Evolutionary conservation across 37 sponge, comb jelly and placozoan genomes (phyloP), one percentile per base, ranked within the genome.

Genomic region (Hexactinellida sp.): DNA sequence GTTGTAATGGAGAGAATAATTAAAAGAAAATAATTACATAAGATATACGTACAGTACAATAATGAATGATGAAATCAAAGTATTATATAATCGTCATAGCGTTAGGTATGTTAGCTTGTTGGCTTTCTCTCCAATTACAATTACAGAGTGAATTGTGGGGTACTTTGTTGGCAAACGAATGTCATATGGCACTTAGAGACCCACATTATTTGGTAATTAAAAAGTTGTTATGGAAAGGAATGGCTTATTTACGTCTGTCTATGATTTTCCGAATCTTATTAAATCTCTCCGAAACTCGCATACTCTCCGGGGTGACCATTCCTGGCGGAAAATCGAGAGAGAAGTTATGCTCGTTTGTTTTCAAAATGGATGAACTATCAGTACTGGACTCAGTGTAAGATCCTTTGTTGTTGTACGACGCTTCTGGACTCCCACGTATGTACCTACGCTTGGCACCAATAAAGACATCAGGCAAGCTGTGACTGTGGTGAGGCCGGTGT

Each of bases 241-340:
- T 63, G 76, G 13, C 5, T 63, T n/a, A 63, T 63, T 63, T 63
- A 63, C 34, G 76, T 63, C 76, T 63, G 76, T 63, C 30, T 5
- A 63, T 63, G 25, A 63, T 63, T 25, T 23, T 7, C 3, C 76
- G 76, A 23, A 63, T 10, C 3, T 63, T 63, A 63, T 63, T 63
- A 23, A 63, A 63, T 23, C 76, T 23, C 76, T 63, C 76, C 3
- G 76, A 23, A 21, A 23, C 76, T 32, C 76, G 76, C 76, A 63
- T 63, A 23, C 76, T 63, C 76, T 63, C 76, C 5, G 21, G 28
- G 5, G 76, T 63, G 1, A 63, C 76, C 3, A 63, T 63, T 10
- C 76, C 76, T 32, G 76, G 76, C 76, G 76, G 76, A 23, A 63
- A 63, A 63, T 63, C 76, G 34, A 63, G 76, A 21, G 76, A 63